Evolutionary conservation across 2,888 invertebrate species (phyloP).

Genomic region (Margaritifera margaritifera): DNA sequence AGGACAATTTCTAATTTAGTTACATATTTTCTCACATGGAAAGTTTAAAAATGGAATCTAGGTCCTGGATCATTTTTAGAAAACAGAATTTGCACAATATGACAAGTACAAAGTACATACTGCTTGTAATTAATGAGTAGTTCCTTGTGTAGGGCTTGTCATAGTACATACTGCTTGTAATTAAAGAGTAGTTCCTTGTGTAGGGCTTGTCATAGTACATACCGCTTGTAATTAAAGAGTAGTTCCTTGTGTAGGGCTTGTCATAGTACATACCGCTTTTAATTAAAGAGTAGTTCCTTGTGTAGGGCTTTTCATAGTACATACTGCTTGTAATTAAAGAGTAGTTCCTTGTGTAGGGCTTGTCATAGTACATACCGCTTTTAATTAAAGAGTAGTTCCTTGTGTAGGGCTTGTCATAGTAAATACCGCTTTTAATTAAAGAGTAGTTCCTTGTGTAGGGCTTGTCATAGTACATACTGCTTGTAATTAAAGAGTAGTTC

Average conservation of each 20-base stretch:
- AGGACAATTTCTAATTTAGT: no score
- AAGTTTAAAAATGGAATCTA: no score
- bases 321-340: constrained; percentile 93
- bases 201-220: constrained; percentile 84
- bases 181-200: constrained; percentile 92
- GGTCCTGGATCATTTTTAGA: no score
- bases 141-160: constrained; percentile 90
- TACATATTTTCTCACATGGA: no score
- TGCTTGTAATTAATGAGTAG: constrained; percentile 92
- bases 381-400: constrained; percentile 91
- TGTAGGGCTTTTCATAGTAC: constrained; percentile 88
- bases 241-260: constrained; percentile 91
- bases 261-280: constrained; percentile 89
- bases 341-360: constrained; percentile 89
- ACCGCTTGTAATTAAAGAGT: constrained; percentile 93
- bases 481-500: constrained; percentile 93
- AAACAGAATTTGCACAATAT: no score
- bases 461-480: constrained; percentile 88
- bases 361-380: constrained; percentile 89
- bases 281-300: constrained; percentile 90
- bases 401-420: constrained; percentile 87
- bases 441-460: constrained; percentile 89
- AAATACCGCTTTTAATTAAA: constrained; percentile 94
- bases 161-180: constrained; percentile 89
- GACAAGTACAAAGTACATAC: constrained; percentile 77